Conservation (phyloP, 2,113 vertebrate genomes). For the Cynocephalus volans region DNA sequence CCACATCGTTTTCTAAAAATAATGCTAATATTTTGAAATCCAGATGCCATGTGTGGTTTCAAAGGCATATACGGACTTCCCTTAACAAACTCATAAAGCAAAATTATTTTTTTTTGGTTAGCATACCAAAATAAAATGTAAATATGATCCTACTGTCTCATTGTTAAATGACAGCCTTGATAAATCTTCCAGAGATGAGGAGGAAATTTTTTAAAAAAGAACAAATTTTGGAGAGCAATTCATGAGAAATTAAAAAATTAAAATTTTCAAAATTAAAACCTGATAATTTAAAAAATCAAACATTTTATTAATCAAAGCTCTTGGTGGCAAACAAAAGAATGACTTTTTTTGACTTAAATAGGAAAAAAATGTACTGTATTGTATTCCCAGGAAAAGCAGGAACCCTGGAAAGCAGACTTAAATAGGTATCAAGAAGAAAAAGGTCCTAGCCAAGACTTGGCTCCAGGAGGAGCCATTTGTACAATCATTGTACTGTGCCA, state of each 20-base stretch:
- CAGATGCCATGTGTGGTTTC: not conserved
- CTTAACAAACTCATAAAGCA: not conserved
- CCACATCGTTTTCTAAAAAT: not conserved
- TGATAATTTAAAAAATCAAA: not conserved
- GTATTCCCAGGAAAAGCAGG: not conserved
- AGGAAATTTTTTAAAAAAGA: not conserved
- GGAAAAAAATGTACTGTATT: not conserved
- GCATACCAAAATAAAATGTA: not conserved
- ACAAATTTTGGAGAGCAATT: not conserved
- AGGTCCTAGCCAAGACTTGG: not conserved
- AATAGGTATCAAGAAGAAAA: not conserved
- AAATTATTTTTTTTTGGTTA: slow-evolving; percentile 37
- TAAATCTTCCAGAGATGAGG: not conserved
- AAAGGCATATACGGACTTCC: not conserved
- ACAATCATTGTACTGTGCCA: too few species aligned
- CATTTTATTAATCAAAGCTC: not conserved
- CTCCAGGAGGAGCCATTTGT: not conserved
- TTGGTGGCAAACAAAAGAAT: not conserved
- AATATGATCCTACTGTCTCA: not conserved
- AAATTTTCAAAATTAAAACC: slow-evolving; percentile 36
- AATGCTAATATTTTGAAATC: not conserved
- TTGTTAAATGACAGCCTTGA: not conserved
- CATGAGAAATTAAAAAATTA: not conserved
- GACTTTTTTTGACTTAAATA: not conserved
- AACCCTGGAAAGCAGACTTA: not conserved